Conservation (phyloP, 2,888 invertebrate genomes). For the Patella pellucida region DNA sequence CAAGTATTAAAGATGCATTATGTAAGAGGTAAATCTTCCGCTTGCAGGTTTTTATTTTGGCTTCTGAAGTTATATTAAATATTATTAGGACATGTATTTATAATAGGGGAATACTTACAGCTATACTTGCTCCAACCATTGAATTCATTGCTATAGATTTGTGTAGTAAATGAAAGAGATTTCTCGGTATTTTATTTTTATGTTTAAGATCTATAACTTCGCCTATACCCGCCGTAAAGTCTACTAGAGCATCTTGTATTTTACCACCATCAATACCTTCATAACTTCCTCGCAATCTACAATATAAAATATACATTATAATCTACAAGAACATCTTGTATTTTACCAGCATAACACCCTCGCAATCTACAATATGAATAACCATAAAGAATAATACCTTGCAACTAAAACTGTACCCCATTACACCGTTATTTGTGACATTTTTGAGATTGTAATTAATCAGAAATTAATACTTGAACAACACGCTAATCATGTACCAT, state of each 20-base stretch:
- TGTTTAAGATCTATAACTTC: conserved; percentile 56
- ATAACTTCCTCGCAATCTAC: conserved; percentile 63
- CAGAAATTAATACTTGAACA: too few relatives aligned
- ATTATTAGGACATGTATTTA: too few relatives aligned
- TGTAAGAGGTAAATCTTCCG: too few relatives aligned
- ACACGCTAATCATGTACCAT: too few relatives aligned
- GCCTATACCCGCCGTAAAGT: conserved; percentile 67
- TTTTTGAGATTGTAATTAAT: too few relatives aligned
- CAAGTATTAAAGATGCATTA: too few relatives aligned
- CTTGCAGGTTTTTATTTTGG: too few relatives aligned
- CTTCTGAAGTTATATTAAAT: too few relatives aligned
- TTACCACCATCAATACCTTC: conserved; percentile 64
- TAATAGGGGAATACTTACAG: conserved; percentile 43
- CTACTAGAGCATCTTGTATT: conserved; percentile 63
- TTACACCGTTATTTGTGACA: too few relatives aligned
- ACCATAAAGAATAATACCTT: too few relatives aligned
- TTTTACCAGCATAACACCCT: not conserved
- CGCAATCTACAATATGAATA: not conserved
- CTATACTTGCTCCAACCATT: conserved; percentile 56
- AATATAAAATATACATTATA: conserved; percentile 12
- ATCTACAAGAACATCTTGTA: not conserved
- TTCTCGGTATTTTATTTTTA: conserved; percentile 46
- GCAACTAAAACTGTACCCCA: too few relatives aligned
- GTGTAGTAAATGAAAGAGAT: conserved; percentile 57
- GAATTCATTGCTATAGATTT: conserved; percentile 61